Evolutionary conservation across 2,797 vertebrate species (phyloP).

Genomic region (Micrastur ruficollis): DNA sequence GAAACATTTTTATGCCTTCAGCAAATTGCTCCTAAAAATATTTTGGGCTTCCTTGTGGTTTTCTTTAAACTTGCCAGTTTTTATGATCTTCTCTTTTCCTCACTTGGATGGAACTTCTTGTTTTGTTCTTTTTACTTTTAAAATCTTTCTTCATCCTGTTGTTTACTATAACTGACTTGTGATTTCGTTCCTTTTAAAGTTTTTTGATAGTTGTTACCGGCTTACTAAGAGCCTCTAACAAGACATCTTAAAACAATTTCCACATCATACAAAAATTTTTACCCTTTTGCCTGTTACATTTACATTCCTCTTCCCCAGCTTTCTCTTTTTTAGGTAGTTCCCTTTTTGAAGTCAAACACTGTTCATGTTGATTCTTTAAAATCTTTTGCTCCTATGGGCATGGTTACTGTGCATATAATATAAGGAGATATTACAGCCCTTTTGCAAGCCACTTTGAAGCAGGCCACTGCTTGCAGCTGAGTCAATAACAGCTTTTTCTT

Average conservation of each 20-base stretch:
- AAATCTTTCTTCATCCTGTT: neutral
- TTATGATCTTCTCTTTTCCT: neutral
- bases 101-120: neutral
- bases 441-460: neutral
- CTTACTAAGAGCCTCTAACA: neutral
- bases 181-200: neutral
- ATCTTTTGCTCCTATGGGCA: neutral
- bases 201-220: neutral
- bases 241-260: neutral
- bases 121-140: neutral
- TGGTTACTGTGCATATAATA: neutral
- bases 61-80: neutral
- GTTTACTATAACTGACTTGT: neutral
- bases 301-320: neutral
- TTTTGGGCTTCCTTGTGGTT: neutral
- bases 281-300: neutral
- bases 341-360: neutral
- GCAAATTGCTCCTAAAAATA: conserved; percentile 26
- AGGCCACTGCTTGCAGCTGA: neutral
- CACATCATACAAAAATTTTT: neutral
- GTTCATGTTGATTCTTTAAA: neutral
- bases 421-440: neutral
- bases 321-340: neutral
- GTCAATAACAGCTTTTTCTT: neutral
- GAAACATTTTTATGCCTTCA: conserved; percentile 15